Base-by-base conservation (phyloP, 2,797 vertebrate genomes). In the Limnodromus scolopaceus region DNA sequence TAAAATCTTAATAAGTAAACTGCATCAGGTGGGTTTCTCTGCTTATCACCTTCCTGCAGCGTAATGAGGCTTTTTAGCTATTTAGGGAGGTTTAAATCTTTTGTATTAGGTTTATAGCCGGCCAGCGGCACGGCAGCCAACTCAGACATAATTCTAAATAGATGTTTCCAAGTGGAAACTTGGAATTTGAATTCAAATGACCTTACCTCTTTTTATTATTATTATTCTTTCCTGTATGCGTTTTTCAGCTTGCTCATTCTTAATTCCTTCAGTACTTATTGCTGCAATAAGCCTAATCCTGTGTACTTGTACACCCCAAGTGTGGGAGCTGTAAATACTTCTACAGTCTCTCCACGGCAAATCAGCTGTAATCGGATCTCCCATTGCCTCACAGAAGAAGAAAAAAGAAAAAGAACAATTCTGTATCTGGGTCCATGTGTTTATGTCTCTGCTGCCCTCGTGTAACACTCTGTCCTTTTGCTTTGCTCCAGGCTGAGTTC, bases 401-500 rank as follows among this genome's bases (percentile, higher is more conserved):
- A 45, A 63, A 22, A 64, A 63, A 19, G 23, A 15, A 15, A 14
- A 30, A 28, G 36, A 57, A 84, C 28, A 92, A 79, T 85, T 81
- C 57, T 54, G 14, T 0, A 0, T 75, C 63, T 87, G 13, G 65
- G 19, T 55, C 34, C 4, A 0, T 20, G 23, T 70, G 36, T 74
- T 92, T 85, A 9, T 71, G 22, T 80, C 46, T 71, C 74, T 69
- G 41, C 27, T 4, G 4, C 63, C 60, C 69, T 63, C 3, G 20
- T 75, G 70, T 97, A 94, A 97, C 1, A 1, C 15, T 88, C 28
- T 94, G 65, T 96, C 92, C 65, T 95, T 85, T 93, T 96, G 30
- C 86, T 87, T 84, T 10, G 16, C 79, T 97, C 7, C 97, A 99
- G 99, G 99, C 99, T 0, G 99, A 99, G 97, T 99, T 99, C 97